Percentiles rank a stretch among this genome's conserved stretches.
Conservation (phyloP, 1,140 invertebrate species). For the Lepidurus packardi region DNA sequence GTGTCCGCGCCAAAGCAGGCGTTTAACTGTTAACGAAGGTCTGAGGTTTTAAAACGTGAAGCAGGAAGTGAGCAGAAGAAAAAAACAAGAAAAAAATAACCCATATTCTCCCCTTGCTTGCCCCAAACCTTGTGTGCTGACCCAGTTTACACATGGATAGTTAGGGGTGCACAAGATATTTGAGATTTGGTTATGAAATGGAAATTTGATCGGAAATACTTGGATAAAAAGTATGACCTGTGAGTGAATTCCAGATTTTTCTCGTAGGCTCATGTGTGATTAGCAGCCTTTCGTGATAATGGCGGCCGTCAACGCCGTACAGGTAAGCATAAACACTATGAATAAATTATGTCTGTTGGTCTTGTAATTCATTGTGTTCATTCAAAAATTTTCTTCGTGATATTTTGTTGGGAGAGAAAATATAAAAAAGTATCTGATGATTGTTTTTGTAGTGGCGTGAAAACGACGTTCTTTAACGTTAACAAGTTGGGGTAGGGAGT, state of each 20-base stretch:
- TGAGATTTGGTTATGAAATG: neutral
- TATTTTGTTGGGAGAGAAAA: neutral
- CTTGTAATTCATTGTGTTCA: neutral
- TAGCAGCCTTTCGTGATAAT: constrained; percentile 21
- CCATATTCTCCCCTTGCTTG: neutral
- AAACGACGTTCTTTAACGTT: neutral
- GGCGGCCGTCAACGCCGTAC: constrained; percentile 16
- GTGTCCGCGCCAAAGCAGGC: constrained; percentile 8
- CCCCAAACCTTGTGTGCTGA: neutral
- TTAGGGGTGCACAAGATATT: neutral
- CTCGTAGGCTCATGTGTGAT: neutral
- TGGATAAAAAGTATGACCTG: neutral
- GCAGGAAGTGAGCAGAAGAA: neutral
- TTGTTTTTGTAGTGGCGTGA: neutral
- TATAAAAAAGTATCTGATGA: too few relatives aligned
- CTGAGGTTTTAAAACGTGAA: constrained; percentile 6
- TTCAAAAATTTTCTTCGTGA: neutral
- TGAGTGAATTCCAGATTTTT: neutral
- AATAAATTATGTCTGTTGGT: neutral
- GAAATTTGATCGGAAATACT: neutral
- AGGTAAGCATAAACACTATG: neutral
- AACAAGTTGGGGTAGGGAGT: neutral
- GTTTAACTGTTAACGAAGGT: neutral
- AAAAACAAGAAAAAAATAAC: constrained; percentile 16
- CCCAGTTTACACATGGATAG: constrained; percentile 10